Base-by-base conservation (phyloP, 1,140 invertebrate genomes). In the Venturia canescens region DNA sequence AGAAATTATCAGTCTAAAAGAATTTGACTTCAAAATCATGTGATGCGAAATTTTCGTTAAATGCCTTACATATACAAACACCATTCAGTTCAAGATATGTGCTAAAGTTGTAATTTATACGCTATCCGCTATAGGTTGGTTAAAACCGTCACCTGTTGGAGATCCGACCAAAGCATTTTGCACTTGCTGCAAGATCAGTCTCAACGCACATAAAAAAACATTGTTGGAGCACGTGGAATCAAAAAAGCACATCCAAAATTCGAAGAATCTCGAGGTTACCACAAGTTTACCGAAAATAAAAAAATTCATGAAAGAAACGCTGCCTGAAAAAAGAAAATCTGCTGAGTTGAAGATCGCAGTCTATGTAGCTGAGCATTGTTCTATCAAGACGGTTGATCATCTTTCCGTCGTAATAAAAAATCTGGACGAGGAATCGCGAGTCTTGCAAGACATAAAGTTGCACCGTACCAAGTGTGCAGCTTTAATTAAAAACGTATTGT, bases 301-400 rank as follows among this genome's bases (percentile, higher is more conserved):
- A 16, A 50, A 13, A 50, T 50, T 50, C 48, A 13, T 18, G 11
- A 50, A 50, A 50, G 1, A 4, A 11, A 50, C 48, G 4, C 3
- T 50, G 18, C 18, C 76, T 11, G 31, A 66, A 78, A 63, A 80
- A 53, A 7, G 71, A 57, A 83, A 83, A 76, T 67, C 50, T 16
- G 74, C 72, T 21, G 82, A 83, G 38, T 67, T 83, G 16, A 83
- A 83, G 72, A 72, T 78, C n/a, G 74, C 79, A 3, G 48, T 50
- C 15, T 83, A 80, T 34, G 70, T 83, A 15, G 82, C 82, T 18
- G 79, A 83, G 72, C 82, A 80, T 74, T 83, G 72, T 11, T 80
- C 82, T 0, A 74, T 83, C 23, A 66, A 70, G 66, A 50, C 67
- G 15, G 75, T 78, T 0, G 79, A 80, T 72, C 79, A 80, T 80